Conservation (phyloP, 2,888 invertebrate genomes). For the Flexamia atlantica region DNA sequence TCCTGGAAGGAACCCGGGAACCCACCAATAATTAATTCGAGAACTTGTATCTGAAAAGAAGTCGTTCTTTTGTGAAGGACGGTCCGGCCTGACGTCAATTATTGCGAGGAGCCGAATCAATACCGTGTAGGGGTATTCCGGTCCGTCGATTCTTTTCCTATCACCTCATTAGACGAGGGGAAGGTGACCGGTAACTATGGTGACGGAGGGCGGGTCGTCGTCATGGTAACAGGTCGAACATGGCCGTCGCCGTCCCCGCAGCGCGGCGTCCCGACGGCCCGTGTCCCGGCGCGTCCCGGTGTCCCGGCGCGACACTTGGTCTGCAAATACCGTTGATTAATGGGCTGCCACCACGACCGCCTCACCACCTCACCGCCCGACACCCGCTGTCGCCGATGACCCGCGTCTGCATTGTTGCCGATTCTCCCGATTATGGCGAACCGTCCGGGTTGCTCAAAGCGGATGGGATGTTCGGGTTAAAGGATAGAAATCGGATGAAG, state of each 20-base stretch:
- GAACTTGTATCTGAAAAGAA: conserved; percentile 45
- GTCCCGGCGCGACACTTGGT: conserved; percentile 34
- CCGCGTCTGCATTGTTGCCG: too few relatives aligned
- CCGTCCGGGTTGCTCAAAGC: too few relatives aligned
- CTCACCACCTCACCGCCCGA: not conserved
- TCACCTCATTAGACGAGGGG: conserved; percentile 60
- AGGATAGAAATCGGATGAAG: too few relatives aligned
- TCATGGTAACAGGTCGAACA: conserved; percentile 42
- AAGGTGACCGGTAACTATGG: conserved; percentile 61
- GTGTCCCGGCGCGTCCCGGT: not conserved
- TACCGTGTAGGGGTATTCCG: conserved; percentile 54
- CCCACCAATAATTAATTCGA: conserved; percentile 40
- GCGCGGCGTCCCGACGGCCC: not conserved
- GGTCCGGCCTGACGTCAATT: conserved; percentile 50
- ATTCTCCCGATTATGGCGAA: too few relatives aligned
- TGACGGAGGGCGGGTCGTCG: conserved; percentile 60
- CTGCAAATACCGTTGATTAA: conserved; percentile 35
- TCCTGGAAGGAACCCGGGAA: not conserved
- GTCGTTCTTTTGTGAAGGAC: conserved; percentile 43
- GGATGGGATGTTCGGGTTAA: too few relatives aligned
- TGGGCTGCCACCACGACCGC: not conserved
- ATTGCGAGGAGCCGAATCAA: conserved; percentile 5
- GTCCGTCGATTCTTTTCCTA: conserved; percentile 61
- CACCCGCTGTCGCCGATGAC: too few relatives aligned
- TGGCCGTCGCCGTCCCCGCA: not conserved